phyloP scores from a whole-genome alignment of 2,113 vertebrate species.

The Sarotherodon lohbergeri region DNA sequence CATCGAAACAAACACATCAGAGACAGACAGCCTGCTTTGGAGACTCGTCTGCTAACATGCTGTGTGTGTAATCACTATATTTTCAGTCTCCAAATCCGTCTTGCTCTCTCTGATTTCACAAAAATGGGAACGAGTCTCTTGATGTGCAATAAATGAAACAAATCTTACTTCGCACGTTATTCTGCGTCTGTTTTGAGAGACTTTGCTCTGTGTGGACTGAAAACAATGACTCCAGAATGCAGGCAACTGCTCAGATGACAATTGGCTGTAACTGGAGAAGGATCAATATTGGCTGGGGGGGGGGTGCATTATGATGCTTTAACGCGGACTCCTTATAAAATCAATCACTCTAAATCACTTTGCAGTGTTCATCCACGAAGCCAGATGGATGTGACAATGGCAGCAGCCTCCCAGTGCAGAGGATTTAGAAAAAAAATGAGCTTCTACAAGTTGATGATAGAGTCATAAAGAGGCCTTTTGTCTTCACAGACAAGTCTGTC shows the following conservation, averaged over 20 bases:
- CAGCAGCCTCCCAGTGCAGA: neutral
- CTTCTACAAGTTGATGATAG: neutral
- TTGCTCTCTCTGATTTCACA: neutral
- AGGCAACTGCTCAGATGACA: neutral
- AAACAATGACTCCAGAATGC: neutral
- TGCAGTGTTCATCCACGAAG: neutral
- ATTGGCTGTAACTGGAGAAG: neutral
- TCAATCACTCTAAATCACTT: constrained; percentile 20
- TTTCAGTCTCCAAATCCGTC: neutral
- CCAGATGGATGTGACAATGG: constrained; percentile 7
- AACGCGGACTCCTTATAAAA: constrained; percentile 1
- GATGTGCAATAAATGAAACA: neutral
- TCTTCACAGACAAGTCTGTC: constrained; percentile 22
- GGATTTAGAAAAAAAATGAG: neutral
- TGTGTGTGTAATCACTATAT: neutral
- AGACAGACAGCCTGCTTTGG: constrained; percentile 1
- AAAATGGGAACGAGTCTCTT: neutral
- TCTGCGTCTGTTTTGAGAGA: neutral
- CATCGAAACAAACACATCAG: constrained; percentile 30
- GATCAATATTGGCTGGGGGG: constrained; percentile 24
- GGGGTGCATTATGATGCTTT: constrained; percentile 13
- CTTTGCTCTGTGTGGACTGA: neutral
- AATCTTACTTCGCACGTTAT: neutral
- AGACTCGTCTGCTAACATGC: neutral
- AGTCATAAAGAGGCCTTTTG: constrained; percentile 1